These are phyloP conservation scores for Tinea semifulvella DNA, from an alignment of 2,888 invertebrate species.

Conservation along the genomic window DNA sequence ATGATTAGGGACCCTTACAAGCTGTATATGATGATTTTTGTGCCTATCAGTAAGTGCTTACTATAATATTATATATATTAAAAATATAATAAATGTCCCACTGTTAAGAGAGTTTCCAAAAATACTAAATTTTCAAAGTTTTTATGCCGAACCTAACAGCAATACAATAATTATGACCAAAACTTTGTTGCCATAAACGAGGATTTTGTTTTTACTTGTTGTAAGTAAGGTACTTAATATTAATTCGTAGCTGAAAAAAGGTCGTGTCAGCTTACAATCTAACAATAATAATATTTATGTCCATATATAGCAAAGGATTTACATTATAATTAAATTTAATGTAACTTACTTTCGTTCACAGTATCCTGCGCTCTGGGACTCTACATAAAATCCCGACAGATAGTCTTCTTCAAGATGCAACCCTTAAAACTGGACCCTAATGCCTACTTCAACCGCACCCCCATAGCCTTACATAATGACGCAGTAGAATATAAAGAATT, in stretches of 20 bases:
- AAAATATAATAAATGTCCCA: background rate
- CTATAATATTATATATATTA: background rate
- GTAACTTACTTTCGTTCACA: slow-evolving; percentile 27
- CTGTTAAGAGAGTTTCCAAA: no score
- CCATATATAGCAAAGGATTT: background rate
- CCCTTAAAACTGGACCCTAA: slow-evolving; percentile 69
- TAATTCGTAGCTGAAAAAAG: no score
- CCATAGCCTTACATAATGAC: slow-evolving; percentile 70
- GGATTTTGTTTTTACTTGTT: no score
- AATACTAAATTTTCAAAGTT: no score
- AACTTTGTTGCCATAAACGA: no score
- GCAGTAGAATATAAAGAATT: slow-evolving; percentile 27
- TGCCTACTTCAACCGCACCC: slow-evolving; percentile 68
- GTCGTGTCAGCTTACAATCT: no score
- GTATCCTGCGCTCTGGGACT: slow-evolving; percentile 74
- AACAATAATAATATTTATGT: no score
- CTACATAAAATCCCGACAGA: slow-evolving; percentile 70
- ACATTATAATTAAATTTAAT: background rate
- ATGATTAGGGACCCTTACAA: slow-evolving; percentile 76
- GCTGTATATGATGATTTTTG: slow-evolving; percentile 76
- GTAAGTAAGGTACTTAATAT: no score
- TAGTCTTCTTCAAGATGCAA: slow-evolving; percentile 69
- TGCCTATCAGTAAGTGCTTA: slow-evolving; percentile 68
- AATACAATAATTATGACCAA: no score
- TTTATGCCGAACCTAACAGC: no score